Base-by-base conservation (phyloP, 2,113 vertebrate genomes). In the Cyphomyrus plagiostoma region DNA sequence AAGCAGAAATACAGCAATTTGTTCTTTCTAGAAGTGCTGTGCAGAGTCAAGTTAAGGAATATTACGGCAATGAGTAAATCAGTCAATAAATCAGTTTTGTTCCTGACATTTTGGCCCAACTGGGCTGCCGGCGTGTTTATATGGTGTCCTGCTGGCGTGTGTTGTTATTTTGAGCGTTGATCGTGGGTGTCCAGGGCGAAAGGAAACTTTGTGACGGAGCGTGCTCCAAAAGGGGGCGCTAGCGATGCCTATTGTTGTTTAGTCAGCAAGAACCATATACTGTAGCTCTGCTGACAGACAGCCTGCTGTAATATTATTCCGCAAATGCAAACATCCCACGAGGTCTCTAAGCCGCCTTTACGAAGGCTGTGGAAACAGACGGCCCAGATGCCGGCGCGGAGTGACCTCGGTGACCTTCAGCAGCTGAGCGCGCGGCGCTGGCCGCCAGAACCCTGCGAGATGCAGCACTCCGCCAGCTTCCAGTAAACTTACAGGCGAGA, bases 401-500 rank as follows among this genome's bases (percentile, higher is more conserved):
- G 74, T 49, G 82, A 48, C 39, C 42, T 23, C 11, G 21, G 9
- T 45, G 46, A 26, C 62, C 62, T 74, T 26, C 45, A 23, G 62
- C 87, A 3, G 58, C 58, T 4, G 11, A 53, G 13, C n/a, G 52
- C 17, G 35, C 11, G 80, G 80, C 17, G 49, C 10, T n/a, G 39
- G 89, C 50, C 39, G 10, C 2, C 3, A 21, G 30, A 39, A 21
- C 17, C 23, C 35, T 10, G 39, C 56, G 70, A 49, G 52, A 35
- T 11, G 80, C 7, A 6, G 80, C 52, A 52, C 10, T 82, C 50
- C 30, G 56, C 53, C 4, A 17, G 42, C 53, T 89, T 85, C 89
- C 82, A 86, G 89, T 62, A 89, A 89, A 30, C 58, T 26, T 45
- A 5, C 35, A 46, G 50, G 17, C 50, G 17, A 89, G 82, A 89